A percentile compares a stretch with the other conserved stretches of the same genome.
Conservation (phyloP, 2,113 vertebrate species). For the Euleptes europaea region DNA sequence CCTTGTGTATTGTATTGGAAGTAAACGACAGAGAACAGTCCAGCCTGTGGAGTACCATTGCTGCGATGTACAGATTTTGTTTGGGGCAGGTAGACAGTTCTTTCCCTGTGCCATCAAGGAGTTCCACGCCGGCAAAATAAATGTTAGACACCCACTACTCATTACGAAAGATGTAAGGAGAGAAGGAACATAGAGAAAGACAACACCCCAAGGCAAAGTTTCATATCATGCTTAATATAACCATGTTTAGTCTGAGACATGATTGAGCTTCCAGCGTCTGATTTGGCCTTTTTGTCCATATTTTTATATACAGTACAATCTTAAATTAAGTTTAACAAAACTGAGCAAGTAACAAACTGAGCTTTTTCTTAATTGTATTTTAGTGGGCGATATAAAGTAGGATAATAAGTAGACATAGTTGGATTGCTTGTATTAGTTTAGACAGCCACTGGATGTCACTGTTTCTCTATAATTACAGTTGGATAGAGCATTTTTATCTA, state of each 20-base stretch:
- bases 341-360: too few species aligned
- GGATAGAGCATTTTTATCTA: not conserved
- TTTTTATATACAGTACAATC: not conserved
- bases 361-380: not conserved
- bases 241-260: not conserved
- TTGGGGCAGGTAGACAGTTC: not conserved
- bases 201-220: not conserved
- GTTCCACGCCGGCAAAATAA: not conserved
- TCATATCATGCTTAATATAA: not conserved
- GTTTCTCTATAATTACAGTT: constrained; percentile 40
- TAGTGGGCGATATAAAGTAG: not conserved
- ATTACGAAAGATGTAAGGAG: not conserved
- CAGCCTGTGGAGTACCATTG: not conserved
- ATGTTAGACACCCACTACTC: not conserved
- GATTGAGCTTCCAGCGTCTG: not conserved
- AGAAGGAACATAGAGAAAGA: not conserved
- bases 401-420: not conserved
- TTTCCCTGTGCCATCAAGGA: not conserved
- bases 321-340: not conserved
- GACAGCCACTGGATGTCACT: constrained; percentile 60
- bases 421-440: constrained; percentile 27
- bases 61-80: not conserved
- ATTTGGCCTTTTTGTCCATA: not conserved
- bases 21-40: not conserved
- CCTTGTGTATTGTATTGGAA: too few species aligned